These are phyloP conservation scores for Oncorhynchus clarkii DNA, from an alignment of 2,113 vertebrate species.

Conservation along the genomic window DNA sequence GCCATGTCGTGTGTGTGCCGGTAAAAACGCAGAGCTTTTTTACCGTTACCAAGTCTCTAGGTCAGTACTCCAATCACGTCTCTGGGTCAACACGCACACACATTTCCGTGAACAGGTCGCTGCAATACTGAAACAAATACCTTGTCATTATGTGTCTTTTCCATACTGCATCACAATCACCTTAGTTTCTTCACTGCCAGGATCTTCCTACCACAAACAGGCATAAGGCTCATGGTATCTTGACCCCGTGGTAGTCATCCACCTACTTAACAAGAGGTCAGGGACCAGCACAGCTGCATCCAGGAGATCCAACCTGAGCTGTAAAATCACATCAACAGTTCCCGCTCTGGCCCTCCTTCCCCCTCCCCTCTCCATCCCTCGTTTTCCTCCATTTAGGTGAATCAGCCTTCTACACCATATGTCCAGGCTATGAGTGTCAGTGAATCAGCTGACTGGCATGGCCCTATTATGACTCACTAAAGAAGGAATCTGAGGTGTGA, in stretches of 20 bases:
- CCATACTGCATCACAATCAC: slow-evolving; percentile 35
- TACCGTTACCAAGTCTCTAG: not conserved
- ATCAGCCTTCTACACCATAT: not conserved
- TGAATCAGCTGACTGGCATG: slow-evolving; percentile 8
- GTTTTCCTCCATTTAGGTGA: not conserved
- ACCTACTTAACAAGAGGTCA: slow-evolving; percentile 49
- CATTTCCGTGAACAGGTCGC: not conserved
- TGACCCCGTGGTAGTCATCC: slow-evolving; percentile 68
- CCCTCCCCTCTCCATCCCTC: not conserved
- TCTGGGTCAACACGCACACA: not conserved
- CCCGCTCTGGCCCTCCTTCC: not conserved
- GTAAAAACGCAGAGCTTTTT: not conserved
- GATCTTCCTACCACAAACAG: slow-evolving; percentile 68
- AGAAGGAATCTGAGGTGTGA: slow-evolving; percentile 13
- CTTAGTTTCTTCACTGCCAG: slow-evolving; percentile 67
- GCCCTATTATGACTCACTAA: not conserved
- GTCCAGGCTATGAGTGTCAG: not conserved
- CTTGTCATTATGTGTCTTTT: too few species aligned
- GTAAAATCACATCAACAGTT: slow-evolving; percentile 11
- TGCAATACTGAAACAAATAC: not conserved
- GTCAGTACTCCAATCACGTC: slow-evolving; percentile 1
- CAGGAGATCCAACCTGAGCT: not conserved
- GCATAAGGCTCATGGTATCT: slow-evolving; percentile 66
- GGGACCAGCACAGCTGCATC: not conserved
- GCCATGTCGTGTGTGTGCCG: not conserved